Conservation (phyloP, 2,113 vertebrate species). For the Pampusana beccarii region DNA sequence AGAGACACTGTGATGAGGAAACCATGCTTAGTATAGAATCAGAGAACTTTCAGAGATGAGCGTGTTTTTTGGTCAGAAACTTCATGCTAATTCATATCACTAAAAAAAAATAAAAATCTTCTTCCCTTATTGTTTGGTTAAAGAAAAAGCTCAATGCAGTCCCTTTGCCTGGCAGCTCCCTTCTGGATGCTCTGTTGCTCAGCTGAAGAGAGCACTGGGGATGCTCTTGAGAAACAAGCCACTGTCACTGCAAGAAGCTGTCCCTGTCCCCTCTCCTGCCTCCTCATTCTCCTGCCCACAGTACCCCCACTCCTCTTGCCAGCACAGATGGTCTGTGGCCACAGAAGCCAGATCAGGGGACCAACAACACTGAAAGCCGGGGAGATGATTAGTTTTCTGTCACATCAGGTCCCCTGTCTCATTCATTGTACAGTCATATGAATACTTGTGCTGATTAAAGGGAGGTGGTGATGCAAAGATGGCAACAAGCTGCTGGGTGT, state of each 20-base stretch:
- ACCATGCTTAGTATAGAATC: background rate
- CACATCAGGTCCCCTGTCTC: rapidly evolving
- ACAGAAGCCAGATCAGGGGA: background rate
- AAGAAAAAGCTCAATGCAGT: background rate
- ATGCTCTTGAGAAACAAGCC: background rate
- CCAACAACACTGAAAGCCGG: background rate
- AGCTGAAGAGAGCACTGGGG: background rate
- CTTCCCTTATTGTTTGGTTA: background rate
- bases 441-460: background rate
- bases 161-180: background rate
- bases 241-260: background rate
- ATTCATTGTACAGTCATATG: rapidly evolving
- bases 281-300: background rate
- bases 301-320: background rate
- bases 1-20: background rate
- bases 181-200: background rate
- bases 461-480: background rate
- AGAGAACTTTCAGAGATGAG: background rate
- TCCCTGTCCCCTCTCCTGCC: too few relatives aligned
- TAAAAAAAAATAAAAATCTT: background rate
- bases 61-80: background rate
- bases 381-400: background rate
- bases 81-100: background rate
- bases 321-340: background rate
- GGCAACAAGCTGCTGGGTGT: background rate